Evolutionary conservation across 2,113 vertebrate species (phyloP).

Genomic region (Colius striatus): DNA sequence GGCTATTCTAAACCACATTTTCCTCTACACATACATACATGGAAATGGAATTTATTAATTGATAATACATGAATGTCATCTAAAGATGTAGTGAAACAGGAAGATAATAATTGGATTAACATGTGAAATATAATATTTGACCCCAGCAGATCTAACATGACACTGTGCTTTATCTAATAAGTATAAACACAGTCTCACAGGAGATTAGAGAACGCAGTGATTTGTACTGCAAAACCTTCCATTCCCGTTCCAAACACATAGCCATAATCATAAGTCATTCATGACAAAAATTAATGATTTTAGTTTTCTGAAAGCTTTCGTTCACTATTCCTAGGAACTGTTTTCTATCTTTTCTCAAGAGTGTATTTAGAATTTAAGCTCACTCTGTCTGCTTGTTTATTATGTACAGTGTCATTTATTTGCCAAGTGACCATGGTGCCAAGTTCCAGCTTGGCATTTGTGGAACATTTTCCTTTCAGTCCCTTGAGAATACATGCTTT

Average conservation of each 20-base stretch:
- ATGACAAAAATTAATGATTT: conserved; percentile 50
- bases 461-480: conserved; percentile 55
- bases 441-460: conserved; percentile 66
- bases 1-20: background rate
- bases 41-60: background rate
- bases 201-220: background rate
- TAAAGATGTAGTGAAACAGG: background rate
- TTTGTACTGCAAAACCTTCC: background rate
- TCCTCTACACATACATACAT: background rate
- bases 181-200: background rate
- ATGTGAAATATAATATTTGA: conserved; percentile 33
- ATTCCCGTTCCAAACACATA: background rate
- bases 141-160: background rate
- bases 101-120: conserved; percentile 33
- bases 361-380: conserved; percentile 60
- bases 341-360: conserved; percentile 66
- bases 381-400: conserved; percentile 56
- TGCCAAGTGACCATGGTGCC: conserved; percentile 34
- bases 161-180: background rate
- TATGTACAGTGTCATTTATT: conserved; percentile 40
- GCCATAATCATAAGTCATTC: conserved; percentile 46
- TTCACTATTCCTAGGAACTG: conserved; percentile 51
- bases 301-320: conserved; percentile 44
- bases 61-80: background rate
- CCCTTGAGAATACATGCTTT: conserved; percentile 38